These are phyloP conservation scores for Zaprionus davidi DNA, from an alignment of 1,140 invertebrate genomes.

Conservation along the genomic window DNA sequence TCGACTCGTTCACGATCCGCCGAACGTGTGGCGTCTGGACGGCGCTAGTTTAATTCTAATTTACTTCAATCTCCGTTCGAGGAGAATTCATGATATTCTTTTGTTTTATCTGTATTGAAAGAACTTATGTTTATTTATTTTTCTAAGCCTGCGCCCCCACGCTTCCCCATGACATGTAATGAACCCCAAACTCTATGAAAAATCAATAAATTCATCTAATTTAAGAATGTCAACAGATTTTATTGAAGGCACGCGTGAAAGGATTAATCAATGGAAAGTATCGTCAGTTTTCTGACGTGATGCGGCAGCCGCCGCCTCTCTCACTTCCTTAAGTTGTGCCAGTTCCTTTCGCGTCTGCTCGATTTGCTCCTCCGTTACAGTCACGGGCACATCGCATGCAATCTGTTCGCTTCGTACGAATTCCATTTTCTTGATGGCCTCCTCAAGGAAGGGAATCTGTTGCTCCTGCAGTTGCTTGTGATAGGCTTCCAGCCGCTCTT, in stretches of 20 bases:
- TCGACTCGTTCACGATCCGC: slow-evolving; percentile 18
- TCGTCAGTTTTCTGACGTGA: slow-evolving; percentile 59
- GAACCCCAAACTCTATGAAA: slow-evolving; percentile 44
- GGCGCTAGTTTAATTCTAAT: slow-evolving; percentile 6
- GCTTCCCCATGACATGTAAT: slow-evolving; percentile 54
- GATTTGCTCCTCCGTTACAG: slow-evolving; percentile 88
- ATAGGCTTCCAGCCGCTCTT: slow-evolving; percentile 88
- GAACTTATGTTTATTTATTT: slow-evolving; percentile 63
- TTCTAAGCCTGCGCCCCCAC: slow-evolving; percentile 46
- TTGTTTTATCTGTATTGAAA: slow-evolving; percentile 27
- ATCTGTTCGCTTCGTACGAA: slow-evolving; percentile 90
- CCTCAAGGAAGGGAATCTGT: slow-evolving; percentile 88
- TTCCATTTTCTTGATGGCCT: slow-evolving; percentile 87
- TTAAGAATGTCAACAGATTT: slow-evolving; percentile 60
- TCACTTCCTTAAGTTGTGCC: slow-evolving; percentile 79
- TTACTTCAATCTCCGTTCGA: slow-evolving; percentile 18
- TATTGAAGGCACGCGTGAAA: slow-evolving; percentile 39
- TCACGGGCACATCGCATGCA: slow-evolving; percentile 87
- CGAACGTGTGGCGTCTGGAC: slow-evolving; percentile 9
- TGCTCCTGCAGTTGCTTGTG: slow-evolving; percentile 87
- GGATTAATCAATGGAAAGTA: slow-evolving; percentile 53
- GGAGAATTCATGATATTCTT: slow-evolving; percentile 33
- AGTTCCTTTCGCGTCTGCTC: slow-evolving; percentile 86
- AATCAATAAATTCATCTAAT: slow-evolving; percentile 66
- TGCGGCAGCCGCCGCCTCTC: slow-evolving; percentile 48